Evolutionary conservation across 2,888 invertebrate genomes (phyloP).

Genomic region (Choristoneura rosaceana): DNA sequence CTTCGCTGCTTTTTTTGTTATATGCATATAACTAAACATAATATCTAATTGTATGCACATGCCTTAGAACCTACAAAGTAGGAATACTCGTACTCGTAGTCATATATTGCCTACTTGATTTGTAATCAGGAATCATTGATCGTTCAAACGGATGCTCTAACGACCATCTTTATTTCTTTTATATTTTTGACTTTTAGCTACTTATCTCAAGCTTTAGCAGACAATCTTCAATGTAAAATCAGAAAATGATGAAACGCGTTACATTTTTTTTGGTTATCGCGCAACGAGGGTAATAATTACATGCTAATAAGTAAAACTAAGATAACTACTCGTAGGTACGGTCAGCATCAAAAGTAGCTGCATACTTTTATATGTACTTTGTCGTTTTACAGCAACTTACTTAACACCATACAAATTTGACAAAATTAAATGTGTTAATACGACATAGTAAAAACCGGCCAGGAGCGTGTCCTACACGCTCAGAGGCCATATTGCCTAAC

Average conservation of each 20-base stretch:
- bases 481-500: no score
- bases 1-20: no score
- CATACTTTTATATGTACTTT: no score
- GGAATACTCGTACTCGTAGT: not conserved
- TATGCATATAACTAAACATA: no score
- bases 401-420: no score
- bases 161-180: not conserved
- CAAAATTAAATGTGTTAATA: no score
- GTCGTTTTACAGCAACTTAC: no score
- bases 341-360: no score
- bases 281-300: not conserved
- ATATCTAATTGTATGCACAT: not conserved
- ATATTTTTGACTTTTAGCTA: not conserved
- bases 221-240: not conserved
- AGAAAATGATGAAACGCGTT: not conserved
- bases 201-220: slow-evolving; percentile 1
- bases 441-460: no score
- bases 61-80: not conserved
- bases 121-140: slow-evolving; percentile 2
- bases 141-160: not conserved
- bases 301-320: not conserved
- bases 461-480: no score
- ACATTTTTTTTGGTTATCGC: not conserved
- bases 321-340: no score
- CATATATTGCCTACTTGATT: not conserved